phyloP scores from a whole-genome alignment of 2,113 vertebrate species.

The Notechis scutatus region DNA sequence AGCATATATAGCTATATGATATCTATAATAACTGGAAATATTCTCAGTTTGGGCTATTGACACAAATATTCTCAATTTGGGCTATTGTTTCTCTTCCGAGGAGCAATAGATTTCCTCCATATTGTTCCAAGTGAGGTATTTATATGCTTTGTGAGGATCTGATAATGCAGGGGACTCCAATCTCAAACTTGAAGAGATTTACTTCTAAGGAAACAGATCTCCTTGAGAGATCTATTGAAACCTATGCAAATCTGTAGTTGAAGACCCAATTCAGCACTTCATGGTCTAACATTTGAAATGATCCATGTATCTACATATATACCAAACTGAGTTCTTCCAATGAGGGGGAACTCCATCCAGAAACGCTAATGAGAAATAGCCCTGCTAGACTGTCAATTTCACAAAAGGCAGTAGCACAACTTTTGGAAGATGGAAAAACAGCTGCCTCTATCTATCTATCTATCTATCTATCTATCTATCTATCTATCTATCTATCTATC shows the following conservation, averaged over 20 bases:
- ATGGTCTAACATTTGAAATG: neutral
- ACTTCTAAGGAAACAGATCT: neutral
- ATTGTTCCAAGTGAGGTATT: neutral
- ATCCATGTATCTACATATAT: neutral
- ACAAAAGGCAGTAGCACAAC: neutral
- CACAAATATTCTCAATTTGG: neutral
- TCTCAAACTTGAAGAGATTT: neutral
- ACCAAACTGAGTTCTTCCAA: neutral
- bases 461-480: too few species aligned
- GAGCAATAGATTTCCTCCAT: neutral
- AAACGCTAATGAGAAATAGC: neutral
- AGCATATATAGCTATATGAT: neutral
- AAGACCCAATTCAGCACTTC: neutral
- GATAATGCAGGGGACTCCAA: neutral
- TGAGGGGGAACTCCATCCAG: too few species aligned
- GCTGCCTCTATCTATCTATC: too few species aligned
- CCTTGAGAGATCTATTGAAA: neutral
- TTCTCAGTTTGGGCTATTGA: neutral
- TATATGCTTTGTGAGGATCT: neutral
- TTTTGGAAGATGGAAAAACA: neutral
- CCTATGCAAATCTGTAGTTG: neutral
- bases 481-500: too few species aligned
- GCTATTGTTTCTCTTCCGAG: neutral
- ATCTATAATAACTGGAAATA: neutral
- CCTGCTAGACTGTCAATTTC: too few species aligned